Conservation (phyloP, 2,888 invertebrate species). For the Agelastica alni region DNA sequence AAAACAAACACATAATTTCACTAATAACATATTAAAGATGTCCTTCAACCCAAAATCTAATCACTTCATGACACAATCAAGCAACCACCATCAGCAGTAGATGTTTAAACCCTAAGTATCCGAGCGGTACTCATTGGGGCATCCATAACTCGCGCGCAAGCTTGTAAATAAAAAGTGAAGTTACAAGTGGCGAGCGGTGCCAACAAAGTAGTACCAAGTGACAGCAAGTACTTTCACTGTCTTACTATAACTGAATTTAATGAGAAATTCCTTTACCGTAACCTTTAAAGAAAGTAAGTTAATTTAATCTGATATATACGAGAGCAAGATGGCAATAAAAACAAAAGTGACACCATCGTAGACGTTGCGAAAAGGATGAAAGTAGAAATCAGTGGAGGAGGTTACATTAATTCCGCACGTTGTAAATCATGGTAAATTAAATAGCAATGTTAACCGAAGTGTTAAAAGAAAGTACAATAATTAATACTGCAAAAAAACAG, state of each 20-base stretch:
- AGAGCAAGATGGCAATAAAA: constrained; percentile 9
- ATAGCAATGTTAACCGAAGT: no score
- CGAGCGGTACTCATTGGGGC: not conserved
- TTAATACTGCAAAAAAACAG: no score
- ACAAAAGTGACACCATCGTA: not conserved
- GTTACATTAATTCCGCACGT: not conserved
- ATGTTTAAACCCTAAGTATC: not conserved
- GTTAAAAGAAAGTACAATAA: no score
- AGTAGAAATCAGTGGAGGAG: constrained; percentile 21
- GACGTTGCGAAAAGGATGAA: constrained; percentile 3
- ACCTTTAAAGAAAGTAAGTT: constrained; percentile 42
- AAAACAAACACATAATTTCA: constrained; percentile 20
- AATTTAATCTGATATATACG: constrained; percentile 7
- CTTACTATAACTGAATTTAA: constrained; percentile 40
- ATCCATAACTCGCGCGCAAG: not conserved
- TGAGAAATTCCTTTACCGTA: constrained; percentile 41
- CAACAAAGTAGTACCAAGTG: constrained; percentile 24
- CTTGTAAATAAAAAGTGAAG: constrained; percentile 14
- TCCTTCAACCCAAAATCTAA: constrained; percentile 8
- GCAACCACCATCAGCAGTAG: constrained; percentile 2
- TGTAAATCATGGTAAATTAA: no score
- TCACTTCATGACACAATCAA: constrained; percentile 16
- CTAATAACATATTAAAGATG: constrained; percentile 16
- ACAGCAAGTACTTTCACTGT: constrained; percentile 46
- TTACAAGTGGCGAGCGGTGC: not conserved